Base-by-base conservation (phyloP, 2,797 vertebrate species). In the Numenius phaeopus region DNA sequence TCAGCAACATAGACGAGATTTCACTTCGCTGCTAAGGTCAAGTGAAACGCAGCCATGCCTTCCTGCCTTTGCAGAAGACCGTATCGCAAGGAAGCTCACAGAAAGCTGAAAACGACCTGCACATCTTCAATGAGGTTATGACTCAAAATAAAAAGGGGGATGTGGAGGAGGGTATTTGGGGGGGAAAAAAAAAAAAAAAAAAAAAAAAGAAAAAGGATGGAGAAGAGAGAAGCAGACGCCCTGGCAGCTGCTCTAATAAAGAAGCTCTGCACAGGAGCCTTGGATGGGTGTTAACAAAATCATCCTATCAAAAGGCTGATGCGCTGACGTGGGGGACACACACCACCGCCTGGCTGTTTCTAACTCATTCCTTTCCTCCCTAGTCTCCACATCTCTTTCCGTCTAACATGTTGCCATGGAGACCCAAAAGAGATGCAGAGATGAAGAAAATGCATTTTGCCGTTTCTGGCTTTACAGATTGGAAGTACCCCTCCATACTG, bases 401-500 rank as follows among this genome's bases (percentile, higher is more conserved):
- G 98, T 96, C 98, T 96, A 92, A 95, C 75, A 4, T 89, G 99
- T 99, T 99, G 98, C 98, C 98, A 99, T 99, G 98, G 99, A 97
- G 98, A 99, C 97, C 95, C 72, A 91, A 86, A 97, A 96, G 87
- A 81, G 75, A 98, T 98, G 97, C 97, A 57, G 96, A 92, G 94
- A 98, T 78, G 97, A 93, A 97, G 95, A 96, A 96, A 97, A 98
- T 30, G 95, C 95, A 90, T 97, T 97, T 94, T 87, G 92, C 89
- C 66, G n/a, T 84, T 97, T 93, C 69, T 89, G 92, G 71, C 86
- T 91, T 76, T 75, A 40, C 72, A 92, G 79, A 67, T 80, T 69
- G 69, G 40, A 83, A 86, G 42, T 11, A 79, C 30, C 50, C 89
- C 89, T 71, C 94, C 94, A 89, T 88, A 23, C 72, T 94, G 80